phyloP scores from a whole-genome alignment of 2,113 vertebrate genomes.

The Hemiscyllium ocellatum region DNA sequence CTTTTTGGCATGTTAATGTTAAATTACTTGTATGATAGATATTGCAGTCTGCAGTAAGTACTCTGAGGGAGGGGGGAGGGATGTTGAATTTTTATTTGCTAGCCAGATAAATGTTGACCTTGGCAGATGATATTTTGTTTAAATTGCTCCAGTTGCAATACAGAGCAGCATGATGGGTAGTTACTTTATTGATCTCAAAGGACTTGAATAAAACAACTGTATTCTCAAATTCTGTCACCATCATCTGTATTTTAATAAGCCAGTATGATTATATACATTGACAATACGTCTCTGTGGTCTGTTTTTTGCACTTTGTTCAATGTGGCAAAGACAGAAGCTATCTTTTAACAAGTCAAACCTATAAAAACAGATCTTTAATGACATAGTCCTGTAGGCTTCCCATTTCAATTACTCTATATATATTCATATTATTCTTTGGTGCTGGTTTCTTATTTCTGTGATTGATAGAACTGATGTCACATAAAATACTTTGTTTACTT shows the following conservation, averaged over 20 bases:
- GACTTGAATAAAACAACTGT: background rate
- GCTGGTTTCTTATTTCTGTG: background rate
- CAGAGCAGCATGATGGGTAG: background rate
- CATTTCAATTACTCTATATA: background rate
- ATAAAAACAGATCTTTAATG: background rate
- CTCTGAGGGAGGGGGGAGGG: background rate
- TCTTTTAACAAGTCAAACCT: background rate
- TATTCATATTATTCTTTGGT: background rate
- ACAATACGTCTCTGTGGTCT: background rate
- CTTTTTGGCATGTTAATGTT: background rate
- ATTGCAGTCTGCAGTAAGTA: background rate
- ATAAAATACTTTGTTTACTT: background rate
- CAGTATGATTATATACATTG: background rate
- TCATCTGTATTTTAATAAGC: background rate
- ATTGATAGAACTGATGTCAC: background rate
- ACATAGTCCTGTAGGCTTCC: background rate
- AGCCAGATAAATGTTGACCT: background rate
- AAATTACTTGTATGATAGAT: slow-evolving; percentile 1
- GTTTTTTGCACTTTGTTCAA: background rate
- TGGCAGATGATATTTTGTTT: background rate
- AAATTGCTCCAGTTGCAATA: background rate
- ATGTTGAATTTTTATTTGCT: background rate
- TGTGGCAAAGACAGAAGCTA: background rate
- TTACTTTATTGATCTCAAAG: background rate
- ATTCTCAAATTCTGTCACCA: background rate